Conservation (phyloP, 2,888 invertebrate species). For the Octonoba sinensis region DNA sequence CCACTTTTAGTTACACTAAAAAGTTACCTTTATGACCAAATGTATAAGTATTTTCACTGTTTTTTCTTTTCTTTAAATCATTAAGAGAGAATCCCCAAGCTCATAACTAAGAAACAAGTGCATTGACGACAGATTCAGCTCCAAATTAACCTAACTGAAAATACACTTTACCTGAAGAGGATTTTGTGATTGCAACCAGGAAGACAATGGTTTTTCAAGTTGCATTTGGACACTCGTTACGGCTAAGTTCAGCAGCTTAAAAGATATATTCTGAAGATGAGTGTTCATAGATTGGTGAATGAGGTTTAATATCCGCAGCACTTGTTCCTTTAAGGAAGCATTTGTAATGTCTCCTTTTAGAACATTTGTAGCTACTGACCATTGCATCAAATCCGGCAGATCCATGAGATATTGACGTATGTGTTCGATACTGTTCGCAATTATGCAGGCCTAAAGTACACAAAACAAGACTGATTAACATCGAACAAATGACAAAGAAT, state of each 20-base stretch:
- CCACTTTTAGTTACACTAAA: too few relatives aligned
- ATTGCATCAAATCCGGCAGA: slow-evolving; percentile 42
- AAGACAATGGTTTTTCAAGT: slow-evolving; percentile 18
- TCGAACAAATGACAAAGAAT: not conserved
- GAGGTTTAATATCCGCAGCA: slow-evolving; percentile 36
- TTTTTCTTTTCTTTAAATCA: too few relatives aligned
- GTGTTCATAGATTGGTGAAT: slow-evolving; percentile 40
- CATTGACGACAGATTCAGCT: too few relatives aligned
- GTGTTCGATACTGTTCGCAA: slow-evolving; percentile 51
- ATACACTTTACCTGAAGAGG: slow-evolving; percentile 21
- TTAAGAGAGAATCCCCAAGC: too few relatives aligned
- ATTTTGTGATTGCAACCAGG: slow-evolving; percentile 32
- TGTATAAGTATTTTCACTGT: too few relatives aligned
- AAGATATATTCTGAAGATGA: slow-evolving; percentile 3
- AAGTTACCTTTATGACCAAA: too few relatives aligned
- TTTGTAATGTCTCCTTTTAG: not conserved
- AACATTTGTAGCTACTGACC: slow-evolving; percentile 11
- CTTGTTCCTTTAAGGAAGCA: slow-evolving; percentile 6
- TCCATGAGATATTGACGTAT: slow-evolving; percentile 26
- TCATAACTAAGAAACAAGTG: too few relatives aligned
- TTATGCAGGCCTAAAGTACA: slow-evolving; percentile 18
- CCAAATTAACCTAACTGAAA: not conserved
- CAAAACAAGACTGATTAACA: not conserved
- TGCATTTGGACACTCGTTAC: not conserved
- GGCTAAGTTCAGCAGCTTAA: not conserved